phyloP scores from a whole-genome alignment of 2,888 invertebrate species.

The Cyclophora albipunctata region DNA sequence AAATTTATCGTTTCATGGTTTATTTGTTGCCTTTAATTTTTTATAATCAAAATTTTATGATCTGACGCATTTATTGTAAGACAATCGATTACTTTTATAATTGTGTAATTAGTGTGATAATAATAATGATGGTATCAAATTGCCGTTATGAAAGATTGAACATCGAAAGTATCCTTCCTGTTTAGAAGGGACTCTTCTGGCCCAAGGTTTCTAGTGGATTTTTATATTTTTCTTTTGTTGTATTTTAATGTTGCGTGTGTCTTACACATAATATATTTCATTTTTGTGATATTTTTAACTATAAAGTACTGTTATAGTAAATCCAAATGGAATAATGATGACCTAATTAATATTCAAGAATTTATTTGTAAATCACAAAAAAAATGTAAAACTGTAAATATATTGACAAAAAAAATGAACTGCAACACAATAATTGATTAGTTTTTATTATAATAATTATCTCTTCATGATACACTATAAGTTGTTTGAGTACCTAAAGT shows the following conservation, averaged over 20 bases:
- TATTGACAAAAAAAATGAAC: slow-evolving; percentile 72
- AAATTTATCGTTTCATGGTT: slow-evolving; percentile 71
- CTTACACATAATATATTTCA: slow-evolving; percentile 77
- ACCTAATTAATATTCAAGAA: slow-evolving; percentile 76
- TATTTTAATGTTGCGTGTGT: slow-evolving; percentile 76
- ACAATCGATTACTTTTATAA: slow-evolving; percentile 75
- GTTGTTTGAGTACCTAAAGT: slow-evolving; percentile 67
- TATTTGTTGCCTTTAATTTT: slow-evolving; percentile 72
- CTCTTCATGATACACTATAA: slow-evolving; percentile 69
- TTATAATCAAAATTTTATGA: slow-evolving; percentile 74
- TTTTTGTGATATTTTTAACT: slow-evolving; percentile 78
- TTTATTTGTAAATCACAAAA: slow-evolving; percentile 76
- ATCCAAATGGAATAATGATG: slow-evolving; percentile 74
- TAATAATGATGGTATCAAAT: slow-evolving; percentile 71
- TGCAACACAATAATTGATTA: slow-evolving; percentile 71
- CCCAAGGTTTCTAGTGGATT: slow-evolving; percentile 75
- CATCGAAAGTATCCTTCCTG: slow-evolving; percentile 78
- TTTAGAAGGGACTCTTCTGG: slow-evolving; percentile 73
- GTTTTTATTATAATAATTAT: slow-evolving; percentile 45
- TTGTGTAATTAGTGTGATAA: slow-evolving; percentile 76
- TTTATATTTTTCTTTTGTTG: slow-evolving; percentile 73
- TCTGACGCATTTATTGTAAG: slow-evolving; percentile 77
- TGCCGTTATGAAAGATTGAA: slow-evolving; percentile 72
- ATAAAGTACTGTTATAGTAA: slow-evolving; percentile 76
- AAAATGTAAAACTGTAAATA: slow-evolving; percentile 77